Base-by-base conservation (phyloP, 2,113 vertebrate species). In the Actenoides lindsayi region DNA sequence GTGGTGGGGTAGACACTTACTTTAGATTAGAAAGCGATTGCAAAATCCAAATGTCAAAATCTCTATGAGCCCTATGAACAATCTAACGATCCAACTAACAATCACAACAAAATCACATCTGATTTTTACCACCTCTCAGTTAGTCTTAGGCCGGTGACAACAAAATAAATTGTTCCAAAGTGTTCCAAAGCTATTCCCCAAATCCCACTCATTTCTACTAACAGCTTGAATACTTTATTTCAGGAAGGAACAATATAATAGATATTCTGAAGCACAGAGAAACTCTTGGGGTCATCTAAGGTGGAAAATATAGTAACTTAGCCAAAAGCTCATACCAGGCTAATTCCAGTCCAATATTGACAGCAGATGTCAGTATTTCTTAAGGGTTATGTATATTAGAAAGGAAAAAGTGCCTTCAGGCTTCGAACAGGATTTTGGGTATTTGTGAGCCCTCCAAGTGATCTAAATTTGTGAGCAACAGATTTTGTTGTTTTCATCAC, bases 311-410 rank as follows among this genome's bases (percentile, higher is more conserved):
- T 7, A 57, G 31, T 50, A 71, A 76, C 11, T 23, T 51, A 79
- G 27, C 41, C 69, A 87, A 73, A 91, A 91, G 11, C 41, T 76
- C 20, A 24, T 63, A 60, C 30, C 27, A 69, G 50, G 8, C 12
- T 82, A 13, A 73, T 84, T 94, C 57, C 67, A 91, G 62, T 62
- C 23, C 64, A 44, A 48, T 54, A 91, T 30, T 91, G 74, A 93
- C 95, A 95, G 77, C 78, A 95, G 92, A 87, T 96, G 94, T 97
- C 94, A 96, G 93, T 76, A 87, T 91, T 95, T 95, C 93, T 89
- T 94, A 94, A 95, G 10, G 25, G 50, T 76, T 93, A 59, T 35
- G 9, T 67, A n/a, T 70, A 74, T 87, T 51, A 76, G 70, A 79
- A 91, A 69, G 14, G 16, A 68, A 89, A 37, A 95, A 84, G 5